A percentile compares a stretch with the other conserved stretches of the same genome.
phyloP scores from a whole-genome alignment of 2,113 vertebrate genomes.

The Phalacrocorax aristotelis region DNA sequence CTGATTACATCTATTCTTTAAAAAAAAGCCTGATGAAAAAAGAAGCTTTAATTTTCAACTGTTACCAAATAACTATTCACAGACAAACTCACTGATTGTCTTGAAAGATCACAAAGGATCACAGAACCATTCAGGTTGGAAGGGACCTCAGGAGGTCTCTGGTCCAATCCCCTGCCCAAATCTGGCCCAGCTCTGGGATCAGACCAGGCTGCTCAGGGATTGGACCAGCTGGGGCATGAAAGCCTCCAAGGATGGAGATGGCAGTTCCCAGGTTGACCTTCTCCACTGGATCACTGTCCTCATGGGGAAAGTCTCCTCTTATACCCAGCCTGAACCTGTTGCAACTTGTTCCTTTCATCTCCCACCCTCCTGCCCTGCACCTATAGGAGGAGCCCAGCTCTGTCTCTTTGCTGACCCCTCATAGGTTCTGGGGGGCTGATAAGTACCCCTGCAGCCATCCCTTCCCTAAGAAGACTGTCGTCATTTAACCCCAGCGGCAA shows the following conservation, averaged over 20 bases:
- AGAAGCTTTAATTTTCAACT: neutral
- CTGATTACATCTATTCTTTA: neutral
- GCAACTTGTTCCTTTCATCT: neutral
- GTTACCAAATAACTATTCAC: neutral
- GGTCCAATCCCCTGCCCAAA: neutral
- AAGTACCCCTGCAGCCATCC: neutral
- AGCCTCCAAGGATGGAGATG: too few species aligned
- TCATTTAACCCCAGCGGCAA: too few species aligned
- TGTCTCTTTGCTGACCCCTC: fast-evolving
- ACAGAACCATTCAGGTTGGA: neutral
- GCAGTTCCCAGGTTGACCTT: neutral
- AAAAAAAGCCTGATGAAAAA: neutral
- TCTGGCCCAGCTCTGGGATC: neutral
- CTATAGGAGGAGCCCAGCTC: neutral
- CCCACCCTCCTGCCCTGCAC: fast-evolving
- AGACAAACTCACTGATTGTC: neutral
- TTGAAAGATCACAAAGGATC: neutral
- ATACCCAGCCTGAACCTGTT: neutral
- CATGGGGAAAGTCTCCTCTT: neutral
- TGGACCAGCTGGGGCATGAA: neutral
- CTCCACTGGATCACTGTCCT: neutral
- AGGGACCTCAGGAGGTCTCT: neutral
- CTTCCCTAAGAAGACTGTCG: neutral
- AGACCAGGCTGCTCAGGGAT: neutral
- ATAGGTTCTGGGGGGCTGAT: neutral